Evolutionary conservation across 2,113 vertebrate genomes (phyloP).

Genomic region (Sardina pilchardus): DNA sequence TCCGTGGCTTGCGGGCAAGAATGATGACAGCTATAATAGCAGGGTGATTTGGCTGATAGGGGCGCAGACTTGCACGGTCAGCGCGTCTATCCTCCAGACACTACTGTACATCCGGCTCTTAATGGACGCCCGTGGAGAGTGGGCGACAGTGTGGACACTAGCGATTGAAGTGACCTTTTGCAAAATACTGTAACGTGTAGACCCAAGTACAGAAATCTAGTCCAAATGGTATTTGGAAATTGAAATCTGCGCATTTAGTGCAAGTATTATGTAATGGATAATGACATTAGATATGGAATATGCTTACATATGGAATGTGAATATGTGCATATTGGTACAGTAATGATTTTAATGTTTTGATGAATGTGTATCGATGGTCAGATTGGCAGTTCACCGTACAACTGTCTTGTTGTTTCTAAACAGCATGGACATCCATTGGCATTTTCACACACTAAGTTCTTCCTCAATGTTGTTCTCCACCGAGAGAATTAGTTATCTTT

Average conservation of each 20-base stretch:
- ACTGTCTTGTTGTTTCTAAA: not conserved
- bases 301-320: not conserved
- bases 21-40: not conserved
- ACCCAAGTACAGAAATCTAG: not conserved
- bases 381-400: not conserved
- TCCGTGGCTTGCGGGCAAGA: not conserved
- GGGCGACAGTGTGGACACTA: not conserved
- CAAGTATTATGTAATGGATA: not conserved
- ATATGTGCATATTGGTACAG: not conserved
- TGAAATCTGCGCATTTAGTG: not conserved
- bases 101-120: not conserved
- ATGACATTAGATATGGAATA: not conserved
- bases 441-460: not conserved
- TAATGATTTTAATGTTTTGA: not conserved
- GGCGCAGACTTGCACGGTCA: not conserved
- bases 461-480: not conserved
- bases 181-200: not conserved
- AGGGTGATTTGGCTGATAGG: not conserved
- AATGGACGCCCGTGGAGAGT: not conserved
- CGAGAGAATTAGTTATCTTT: not conserved
- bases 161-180: not conserved
- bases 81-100: not conserved
- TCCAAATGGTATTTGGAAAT: not conserved
- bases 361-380: not conserved
- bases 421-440: too few species aligned